Percentiles rank a stretch among this genome's conserved stretches.
These are phyloP conservation scores for Cervus canadensis DNA, from an alignment of 2,113 vertebrate genomes.

Conservation along the genomic window DNA sequence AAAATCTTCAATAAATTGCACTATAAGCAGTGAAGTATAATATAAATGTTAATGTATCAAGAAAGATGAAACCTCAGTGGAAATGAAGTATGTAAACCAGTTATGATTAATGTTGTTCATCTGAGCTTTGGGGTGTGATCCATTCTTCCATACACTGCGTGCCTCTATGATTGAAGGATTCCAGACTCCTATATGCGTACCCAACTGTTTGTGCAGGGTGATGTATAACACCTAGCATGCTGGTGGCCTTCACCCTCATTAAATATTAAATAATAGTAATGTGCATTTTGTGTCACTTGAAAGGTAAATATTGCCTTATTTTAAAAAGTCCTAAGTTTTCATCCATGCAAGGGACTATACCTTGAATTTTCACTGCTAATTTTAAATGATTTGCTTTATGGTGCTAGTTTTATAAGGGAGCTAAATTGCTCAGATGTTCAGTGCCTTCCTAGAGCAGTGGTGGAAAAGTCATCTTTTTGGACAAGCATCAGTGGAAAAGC, in stretches of 20 bases:
- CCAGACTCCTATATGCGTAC: background rate
- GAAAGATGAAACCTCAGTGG: background rate
- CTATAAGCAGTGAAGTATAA: background rate
- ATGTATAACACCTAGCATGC: background rate
- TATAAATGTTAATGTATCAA: conserved; percentile 48
- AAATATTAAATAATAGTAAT: conserved; percentile 54
- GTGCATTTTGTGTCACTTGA: background rate
- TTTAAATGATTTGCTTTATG: conserved; percentile 1
- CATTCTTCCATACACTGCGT: background rate
- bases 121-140: background rate
- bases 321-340: conserved; percentile 46
- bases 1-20: conserved; percentile 22
- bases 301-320: conserved; percentile 50
- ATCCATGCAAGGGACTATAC: background rate
- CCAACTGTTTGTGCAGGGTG: background rate
- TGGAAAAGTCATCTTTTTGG: background rate
- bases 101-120: background rate
- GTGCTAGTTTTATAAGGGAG: background rate
- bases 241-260: background rate
- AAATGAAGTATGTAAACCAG: background rate
- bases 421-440: background rate
- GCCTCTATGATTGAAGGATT: background rate
- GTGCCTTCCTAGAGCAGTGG: background rate
- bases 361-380: background rate
- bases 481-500: background rate